Conservation (phyloP, 92 coral and sea anemone genomes). For the Phenganax stokvisi region DNA sequence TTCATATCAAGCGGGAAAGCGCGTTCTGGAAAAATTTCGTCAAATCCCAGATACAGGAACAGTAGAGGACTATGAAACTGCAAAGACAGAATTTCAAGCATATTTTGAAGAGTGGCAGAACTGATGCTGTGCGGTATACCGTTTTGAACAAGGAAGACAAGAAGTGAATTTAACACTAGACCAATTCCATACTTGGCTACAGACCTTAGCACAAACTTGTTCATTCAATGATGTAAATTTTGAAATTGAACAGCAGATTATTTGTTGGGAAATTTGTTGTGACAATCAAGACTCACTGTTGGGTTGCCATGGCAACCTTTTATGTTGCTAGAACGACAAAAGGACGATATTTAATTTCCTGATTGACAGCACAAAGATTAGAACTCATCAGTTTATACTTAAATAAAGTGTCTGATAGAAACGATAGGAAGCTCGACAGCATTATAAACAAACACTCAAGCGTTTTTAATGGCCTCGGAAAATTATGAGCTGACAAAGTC, state of each 20-base stretch:
- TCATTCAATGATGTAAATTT: background rate
- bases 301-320: too few relatives aligned
- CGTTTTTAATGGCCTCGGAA: too few relatives aligned
- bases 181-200: slow-evolving; percentile 5
- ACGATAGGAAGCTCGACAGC: too few relatives aligned
- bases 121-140: background rate
- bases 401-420: background rate
- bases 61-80: background rate
- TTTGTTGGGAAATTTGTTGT: background rate
- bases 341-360: too few relatives aligned
- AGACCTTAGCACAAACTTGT: slow-evolving; percentile 17
- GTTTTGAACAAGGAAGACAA: slow-evolving; percentile 15
- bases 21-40: slow-evolving; percentile 8
- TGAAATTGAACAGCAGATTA: slow-evolving; percentile 12
- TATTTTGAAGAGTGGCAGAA: background rate
- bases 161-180: slow-evolving; percentile 1
- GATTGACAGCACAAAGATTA: background rate
- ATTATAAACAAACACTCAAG: too few relatives aligned
- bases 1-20: background rate
- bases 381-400: background rate
- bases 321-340: too few relatives aligned
- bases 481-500: too few relatives aligned
- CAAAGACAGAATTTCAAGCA: background rate
- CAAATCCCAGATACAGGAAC: slow-evolving; percentile 9
- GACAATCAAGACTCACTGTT: background rate